Percentiles rank a stretch among this genome's conserved stretches.
Evolutionary conservation across 23 tunicate species (phyloP).

Genomic region (Diplosoma virens): DNA sequence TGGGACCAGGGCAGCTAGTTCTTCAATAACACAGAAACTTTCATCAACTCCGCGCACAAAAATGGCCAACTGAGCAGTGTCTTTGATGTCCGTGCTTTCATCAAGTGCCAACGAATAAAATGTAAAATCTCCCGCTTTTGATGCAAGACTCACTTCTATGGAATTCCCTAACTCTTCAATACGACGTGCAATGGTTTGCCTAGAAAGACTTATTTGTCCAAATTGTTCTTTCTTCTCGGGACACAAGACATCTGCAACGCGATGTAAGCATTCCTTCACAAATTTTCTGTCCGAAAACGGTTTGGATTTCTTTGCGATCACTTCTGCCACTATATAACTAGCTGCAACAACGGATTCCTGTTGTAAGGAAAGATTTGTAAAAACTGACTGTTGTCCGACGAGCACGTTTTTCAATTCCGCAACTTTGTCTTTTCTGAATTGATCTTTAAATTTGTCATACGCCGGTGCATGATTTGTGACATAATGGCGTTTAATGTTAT

Average conservation of each 20-base stretch:
- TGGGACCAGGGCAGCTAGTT: constrained; percentile 32
- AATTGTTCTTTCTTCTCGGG: constrained; percentile 40
- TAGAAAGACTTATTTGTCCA: constrained; percentile 31
- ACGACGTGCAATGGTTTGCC: constrained; percentile 30
- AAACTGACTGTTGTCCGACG: constrained; percentile 33
- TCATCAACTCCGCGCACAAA: constrained; percentile 28
- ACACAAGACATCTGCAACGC: constrained; percentile 30
- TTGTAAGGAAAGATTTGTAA: constrained; percentile 42
- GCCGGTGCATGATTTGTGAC: constrained; percentile 36
- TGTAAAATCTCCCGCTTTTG: constrained; percentile 27
- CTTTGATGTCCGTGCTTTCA: constrained; percentile 33
- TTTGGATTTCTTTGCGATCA: constrained; percentile 49
- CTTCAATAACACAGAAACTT: constrained; percentile 24
- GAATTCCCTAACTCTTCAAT: constrained; percentile 20
- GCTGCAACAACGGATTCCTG: constrained; percentile 66
- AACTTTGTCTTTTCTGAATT: constrained; percentile 29
- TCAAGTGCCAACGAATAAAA: constrained; percentile 36
- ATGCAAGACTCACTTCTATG: constrained; percentile 23
- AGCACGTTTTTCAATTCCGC: constrained; percentile 21
- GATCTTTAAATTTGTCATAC: constrained; percentile 16
- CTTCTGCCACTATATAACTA: constrained; percentile 66
- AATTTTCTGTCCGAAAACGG: constrained; percentile 47
- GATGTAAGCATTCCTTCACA: constrained; percentile 41
- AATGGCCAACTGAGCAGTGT: constrained; percentile 36
- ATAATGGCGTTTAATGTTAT: constrained; percentile 24